Conservation (phyloP, 1,140 invertebrate genomes). For the Lucilia cuprina region DNA sequence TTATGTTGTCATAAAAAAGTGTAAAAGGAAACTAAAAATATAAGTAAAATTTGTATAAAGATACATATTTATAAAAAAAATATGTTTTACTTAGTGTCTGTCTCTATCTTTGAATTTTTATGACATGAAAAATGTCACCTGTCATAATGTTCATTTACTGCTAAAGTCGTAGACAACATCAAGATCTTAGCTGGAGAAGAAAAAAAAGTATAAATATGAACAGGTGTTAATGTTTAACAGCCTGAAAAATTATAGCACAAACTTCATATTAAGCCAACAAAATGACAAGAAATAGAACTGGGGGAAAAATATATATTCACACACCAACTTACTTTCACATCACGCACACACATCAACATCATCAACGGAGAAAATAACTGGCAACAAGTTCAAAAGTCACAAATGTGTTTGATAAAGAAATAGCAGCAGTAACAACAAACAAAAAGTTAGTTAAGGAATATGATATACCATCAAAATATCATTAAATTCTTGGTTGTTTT, state of each 20-base stretch:
- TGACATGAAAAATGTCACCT: not conserved
- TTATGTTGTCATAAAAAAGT: not conserved
- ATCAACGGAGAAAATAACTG: not conserved
- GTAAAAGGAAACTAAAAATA: not conserved
- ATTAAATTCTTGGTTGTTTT: no score
- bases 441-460: not conserved
- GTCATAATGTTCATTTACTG: conserved; percentile 4
- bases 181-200: not conserved
- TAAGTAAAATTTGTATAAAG: not conserved
- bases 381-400: conserved; percentile 10
- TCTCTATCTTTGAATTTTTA: not conserved
- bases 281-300: not conserved
- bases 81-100: not conserved
- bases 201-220: not conserved
- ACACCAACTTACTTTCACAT: not conserved
- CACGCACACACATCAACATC: conserved; percentile 1
- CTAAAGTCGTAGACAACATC: not conserved
- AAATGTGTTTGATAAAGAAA: not conserved
- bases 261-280: not conserved
- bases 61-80: not conserved
- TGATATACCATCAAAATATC: not conserved
- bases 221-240: conserved; percentile 17
- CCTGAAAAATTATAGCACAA: conserved; percentile 1
- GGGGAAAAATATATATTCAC: not conserved
- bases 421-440: not conserved